Conservation (phyloP, 30 jellyfish, hydroid and myxozoan genomes). For the Turritopsis rubra region DNA sequence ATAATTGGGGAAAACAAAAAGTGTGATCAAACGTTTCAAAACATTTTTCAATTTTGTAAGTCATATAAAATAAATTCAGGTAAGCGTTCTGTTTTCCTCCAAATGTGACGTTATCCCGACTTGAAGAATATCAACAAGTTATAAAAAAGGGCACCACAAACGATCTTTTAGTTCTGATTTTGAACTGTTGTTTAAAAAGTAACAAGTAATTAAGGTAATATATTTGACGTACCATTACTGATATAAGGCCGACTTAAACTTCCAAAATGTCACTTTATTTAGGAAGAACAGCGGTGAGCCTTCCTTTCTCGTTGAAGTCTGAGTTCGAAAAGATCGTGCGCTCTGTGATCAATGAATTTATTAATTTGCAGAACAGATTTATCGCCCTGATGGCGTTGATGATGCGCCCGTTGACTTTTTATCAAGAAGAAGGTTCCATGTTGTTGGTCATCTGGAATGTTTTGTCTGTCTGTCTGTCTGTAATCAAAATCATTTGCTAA, state of each 20-base stretch:
- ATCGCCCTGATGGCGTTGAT: neutral
- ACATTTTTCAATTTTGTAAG: too few species aligned
- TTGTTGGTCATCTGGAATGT: too few species aligned
- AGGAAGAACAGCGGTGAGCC: slow-evolving; percentile 52
- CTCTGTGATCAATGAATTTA: neutral
- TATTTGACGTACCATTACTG: slow-evolving; percentile 18
- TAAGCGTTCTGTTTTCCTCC: too few species aligned
- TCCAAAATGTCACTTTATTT: neutral
- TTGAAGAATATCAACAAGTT: too few species aligned
- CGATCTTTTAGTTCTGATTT: neutral
- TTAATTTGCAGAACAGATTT: neutral
- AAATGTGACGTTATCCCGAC: too few species aligned
- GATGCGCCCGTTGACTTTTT: neutral
- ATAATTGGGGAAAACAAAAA: too few species aligned
- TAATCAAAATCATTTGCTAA: too few species aligned
- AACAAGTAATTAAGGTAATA: neutral
- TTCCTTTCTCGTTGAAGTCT: slow-evolving; percentile 3
- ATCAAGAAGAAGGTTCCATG: neutral
- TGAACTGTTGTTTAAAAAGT: too few species aligned
- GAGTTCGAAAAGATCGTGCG: neutral
- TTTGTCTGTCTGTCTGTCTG: too few species aligned
- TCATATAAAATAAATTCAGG: too few species aligned
- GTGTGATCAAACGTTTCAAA: too few species aligned
- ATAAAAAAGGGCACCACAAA: too few species aligned
- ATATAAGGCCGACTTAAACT: slow-evolving; percentile 39